Percentiles rank a stretch among this genome's conserved stretches.
Conservation (phyloP, 1,140 invertebrate genomes). For the Aphis craccivora region DNA sequence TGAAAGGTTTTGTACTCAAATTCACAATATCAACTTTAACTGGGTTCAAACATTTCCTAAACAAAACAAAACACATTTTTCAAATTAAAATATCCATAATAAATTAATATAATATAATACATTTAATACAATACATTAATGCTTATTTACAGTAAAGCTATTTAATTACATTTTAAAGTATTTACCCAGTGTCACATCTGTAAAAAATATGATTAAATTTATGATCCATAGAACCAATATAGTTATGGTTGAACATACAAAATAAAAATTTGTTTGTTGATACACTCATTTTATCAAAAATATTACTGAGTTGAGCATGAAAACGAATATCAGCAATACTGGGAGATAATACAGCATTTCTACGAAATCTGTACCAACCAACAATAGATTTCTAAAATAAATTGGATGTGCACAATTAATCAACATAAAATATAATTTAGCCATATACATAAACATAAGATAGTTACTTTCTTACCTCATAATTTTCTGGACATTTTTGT, state of each 20-base stretch:
- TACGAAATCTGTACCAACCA: constrained; percentile 48
- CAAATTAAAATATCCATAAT: neutral
- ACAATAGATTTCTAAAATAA: constrained; percentile 45
- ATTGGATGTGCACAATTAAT: neutral
- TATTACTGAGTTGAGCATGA: constrained; percentile 23
- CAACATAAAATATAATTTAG: neutral
- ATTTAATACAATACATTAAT: neutral
- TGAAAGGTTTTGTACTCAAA: constrained; percentile 48
- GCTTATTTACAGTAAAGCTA: neutral
- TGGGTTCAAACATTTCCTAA: constrained; percentile 40
- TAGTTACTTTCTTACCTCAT: neutral
- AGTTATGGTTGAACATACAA: constrained; percentile 29
- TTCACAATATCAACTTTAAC: constrained; percentile 43
- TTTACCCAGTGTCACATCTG: constrained; percentile 32
- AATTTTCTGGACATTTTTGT: constrained; percentile 44
- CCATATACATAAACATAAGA: neutral
- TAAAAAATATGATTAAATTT: constrained; percentile 51
- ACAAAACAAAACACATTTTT: neutral
- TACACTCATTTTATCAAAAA: constrained; percentile 41
- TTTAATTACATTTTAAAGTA: neutral
- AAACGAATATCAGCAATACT: constrained; percentile 45
- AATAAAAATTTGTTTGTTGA: constrained; percentile 26
- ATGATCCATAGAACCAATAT: constrained; percentile 20
- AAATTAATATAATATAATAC: neutral
- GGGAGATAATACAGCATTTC: constrained; percentile 12